Evolutionary conservation across 2,113 vertebrate species (phyloP).

Genomic region (Anthoscopus minutus): DNA sequence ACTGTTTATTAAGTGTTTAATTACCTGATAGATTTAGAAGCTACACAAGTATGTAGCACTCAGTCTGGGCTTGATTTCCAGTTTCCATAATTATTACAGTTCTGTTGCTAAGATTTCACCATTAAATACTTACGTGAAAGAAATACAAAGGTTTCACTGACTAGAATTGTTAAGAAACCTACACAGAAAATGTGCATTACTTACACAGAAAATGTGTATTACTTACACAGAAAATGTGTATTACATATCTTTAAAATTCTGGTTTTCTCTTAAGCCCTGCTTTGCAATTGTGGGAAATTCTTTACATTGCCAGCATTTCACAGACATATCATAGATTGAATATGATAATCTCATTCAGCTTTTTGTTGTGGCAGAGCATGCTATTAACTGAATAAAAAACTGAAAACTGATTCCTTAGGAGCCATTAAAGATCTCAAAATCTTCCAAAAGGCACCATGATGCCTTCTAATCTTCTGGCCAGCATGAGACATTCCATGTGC

Average conservation of each 20-base stretch:
- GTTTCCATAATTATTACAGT: neutral
- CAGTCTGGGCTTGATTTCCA: neutral
- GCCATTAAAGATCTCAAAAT: neutral
- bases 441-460: neutral
- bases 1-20: conserved; percentile 25
- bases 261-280: neutral
- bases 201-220: neutral
- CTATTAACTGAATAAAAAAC: neutral
- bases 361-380: neutral
- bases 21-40: conserved; percentile 15
- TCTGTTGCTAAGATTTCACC: neutral
- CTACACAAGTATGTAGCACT: neutral
- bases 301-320: neutral
- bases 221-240: neutral
- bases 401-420: neutral
- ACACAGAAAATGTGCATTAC: neutral
- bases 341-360: neutral
- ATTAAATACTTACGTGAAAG: neutral
- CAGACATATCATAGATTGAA: neutral
- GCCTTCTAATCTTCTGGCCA: neutral
- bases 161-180: neutral
- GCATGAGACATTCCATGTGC: neutral
- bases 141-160: neutral
- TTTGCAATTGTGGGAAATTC: neutral
- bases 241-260: neutral